phyloP scores from a whole-genome alignment of 2,888 invertebrate genomes.

The Drosophila cyrtoloma region DNA sequence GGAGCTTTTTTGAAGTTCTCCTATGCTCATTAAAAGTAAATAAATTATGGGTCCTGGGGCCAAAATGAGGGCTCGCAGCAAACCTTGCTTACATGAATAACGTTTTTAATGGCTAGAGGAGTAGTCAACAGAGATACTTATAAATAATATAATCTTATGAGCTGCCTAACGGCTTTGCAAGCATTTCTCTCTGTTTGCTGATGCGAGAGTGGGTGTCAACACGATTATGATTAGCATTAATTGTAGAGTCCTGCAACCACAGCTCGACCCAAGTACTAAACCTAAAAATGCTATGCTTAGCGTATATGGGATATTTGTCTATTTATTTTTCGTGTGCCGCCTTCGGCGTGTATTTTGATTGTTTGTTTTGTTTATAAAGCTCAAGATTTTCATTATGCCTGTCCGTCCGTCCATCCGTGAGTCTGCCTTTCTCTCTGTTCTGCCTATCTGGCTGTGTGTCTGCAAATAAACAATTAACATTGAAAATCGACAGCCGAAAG shows the following conservation, averaged over 20 bases:
- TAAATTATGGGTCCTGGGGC: slow-evolving; percentile 60
- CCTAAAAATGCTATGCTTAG: neutral
- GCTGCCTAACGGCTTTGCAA: slow-evolving; percentile 29
- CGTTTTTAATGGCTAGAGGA: slow-evolving; percentile 29
- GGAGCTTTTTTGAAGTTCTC: slow-evolving; percentile 63
- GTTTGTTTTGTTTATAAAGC: slow-evolving; percentile 81
- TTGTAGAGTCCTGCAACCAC: slow-evolving; percentile 37
- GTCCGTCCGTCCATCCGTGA: neutral
- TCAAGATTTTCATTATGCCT: slow-evolving; percentile 72
- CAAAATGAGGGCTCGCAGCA: slow-evolving; percentile 26
- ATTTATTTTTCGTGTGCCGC: slow-evolving; percentile 18
- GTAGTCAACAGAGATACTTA: slow-evolving; percentile 19
- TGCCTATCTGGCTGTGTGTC: slow-evolving; percentile 15
- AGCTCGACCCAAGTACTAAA: slow-evolving; percentile 13
- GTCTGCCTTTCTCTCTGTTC: slow-evolving; percentile 5
- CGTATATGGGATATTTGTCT: neutral
- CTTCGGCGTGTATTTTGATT: slow-evolving; percentile 67
- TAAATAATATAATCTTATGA: slow-evolving; percentile 33
- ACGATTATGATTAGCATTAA: slow-evolving; percentile 56
- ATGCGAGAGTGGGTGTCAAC: slow-evolving; percentile 26
- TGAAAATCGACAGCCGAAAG: slow-evolving; percentile 59
- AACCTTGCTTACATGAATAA: slow-evolving; percentile 38
- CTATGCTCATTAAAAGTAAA: slow-evolving; percentile 74
- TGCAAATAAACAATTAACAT: slow-evolving; percentile 66
- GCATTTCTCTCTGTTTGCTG: slow-evolving; percentile 14